These are phyloP conservation scores for Myocastor coypus DNA, from an alignment of 2,113 vertebrate species.

Conservation along the genomic window DNA sequence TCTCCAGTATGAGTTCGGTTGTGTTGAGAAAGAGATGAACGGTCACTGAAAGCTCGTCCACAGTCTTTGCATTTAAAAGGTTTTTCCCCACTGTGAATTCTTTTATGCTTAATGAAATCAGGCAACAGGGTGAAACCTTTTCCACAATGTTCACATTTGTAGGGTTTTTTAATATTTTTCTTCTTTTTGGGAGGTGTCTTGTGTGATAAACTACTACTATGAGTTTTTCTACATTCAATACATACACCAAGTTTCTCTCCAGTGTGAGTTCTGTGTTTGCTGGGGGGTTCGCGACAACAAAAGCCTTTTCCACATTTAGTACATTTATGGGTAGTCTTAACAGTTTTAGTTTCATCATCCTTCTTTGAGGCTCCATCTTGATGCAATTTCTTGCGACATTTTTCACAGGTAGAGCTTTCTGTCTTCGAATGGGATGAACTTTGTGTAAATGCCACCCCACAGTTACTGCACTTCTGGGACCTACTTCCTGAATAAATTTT, in stretches of 20 bases:
- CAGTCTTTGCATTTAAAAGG: constrained; percentile 82
- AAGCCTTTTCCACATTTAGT: constrained; percentile 83
- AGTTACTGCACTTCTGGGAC: constrained; percentile 61
- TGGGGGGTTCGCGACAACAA: constrained; percentile 21
- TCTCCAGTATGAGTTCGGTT: constrained; percentile 82
- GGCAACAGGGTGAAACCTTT: constrained; percentile 71
- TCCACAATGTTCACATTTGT: constrained; percentile 49
- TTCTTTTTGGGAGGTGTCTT: constrained; percentile 52
- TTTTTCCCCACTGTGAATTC: constrained; percentile 78
- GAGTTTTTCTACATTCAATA: constrained; percentile 77
- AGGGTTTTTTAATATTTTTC: constrained; percentile 70
- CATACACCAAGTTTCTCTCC: constrained; percentile 77
- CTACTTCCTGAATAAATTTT: constrained; percentile 22
- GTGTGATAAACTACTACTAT: constrained; percentile 60
- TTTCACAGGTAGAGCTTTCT: constrained; percentile 48
- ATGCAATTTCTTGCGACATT: constrained; percentile 57
- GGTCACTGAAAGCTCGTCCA: constrained; percentile 80
- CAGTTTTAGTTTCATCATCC: constrained; percentile 22
- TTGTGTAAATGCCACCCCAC: constrained; percentile 59
- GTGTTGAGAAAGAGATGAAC: constrained; percentile 81
- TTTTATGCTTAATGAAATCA: constrained; percentile 74
- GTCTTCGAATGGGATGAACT: neutral
- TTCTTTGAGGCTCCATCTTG: constrained; percentile 14
- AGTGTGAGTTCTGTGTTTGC: constrained; percentile 62
- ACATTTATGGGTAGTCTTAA: constrained; percentile 77